phyloP scores from a whole-genome alignment of 2,888 invertebrate species.

The Caenorhabditis becei region DNA sequence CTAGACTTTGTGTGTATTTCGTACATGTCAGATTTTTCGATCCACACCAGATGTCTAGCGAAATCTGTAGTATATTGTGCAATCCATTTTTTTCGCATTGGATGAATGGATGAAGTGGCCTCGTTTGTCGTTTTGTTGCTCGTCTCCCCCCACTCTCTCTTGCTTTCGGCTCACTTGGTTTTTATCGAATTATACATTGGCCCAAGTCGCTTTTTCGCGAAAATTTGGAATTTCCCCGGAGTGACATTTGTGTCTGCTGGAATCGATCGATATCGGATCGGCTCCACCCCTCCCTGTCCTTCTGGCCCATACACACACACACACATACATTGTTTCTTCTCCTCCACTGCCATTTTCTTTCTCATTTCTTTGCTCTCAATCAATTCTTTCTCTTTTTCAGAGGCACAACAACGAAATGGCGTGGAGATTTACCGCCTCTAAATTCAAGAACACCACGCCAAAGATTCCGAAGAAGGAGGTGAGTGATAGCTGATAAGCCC shows the following conservation, averaged over 20 bases:
- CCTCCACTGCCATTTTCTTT: neutral
- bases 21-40: neutral
- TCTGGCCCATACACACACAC: too few species aligned
- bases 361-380: neutral
- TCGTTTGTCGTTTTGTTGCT: constrained; percentile 4
- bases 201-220: too few species aligned
- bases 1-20: neutral
- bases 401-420: constrained; percentile 77
- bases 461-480: constrained; percentile 94
- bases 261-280: too few species aligned
- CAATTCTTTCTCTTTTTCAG: constrained; percentile 21
- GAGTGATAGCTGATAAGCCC: neutral
- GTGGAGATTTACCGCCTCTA: constrained; percentile 93
- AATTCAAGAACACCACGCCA: constrained; percentile 97
- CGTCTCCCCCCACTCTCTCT: neutral
- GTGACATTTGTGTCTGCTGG: too few species aligned
- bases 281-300: too few species aligned
- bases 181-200: constrained; percentile 16
- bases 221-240: too few species aligned
- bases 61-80: neutral
- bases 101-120: constrained; percentile 13
- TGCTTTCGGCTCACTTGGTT: neutral
- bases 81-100: neutral
- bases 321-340: neutral
- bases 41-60: constrained; percentile 4